phyloP scores from a whole-genome alignment of 2,113 vertebrate species.

The Variabilichromis moorii region DNA sequence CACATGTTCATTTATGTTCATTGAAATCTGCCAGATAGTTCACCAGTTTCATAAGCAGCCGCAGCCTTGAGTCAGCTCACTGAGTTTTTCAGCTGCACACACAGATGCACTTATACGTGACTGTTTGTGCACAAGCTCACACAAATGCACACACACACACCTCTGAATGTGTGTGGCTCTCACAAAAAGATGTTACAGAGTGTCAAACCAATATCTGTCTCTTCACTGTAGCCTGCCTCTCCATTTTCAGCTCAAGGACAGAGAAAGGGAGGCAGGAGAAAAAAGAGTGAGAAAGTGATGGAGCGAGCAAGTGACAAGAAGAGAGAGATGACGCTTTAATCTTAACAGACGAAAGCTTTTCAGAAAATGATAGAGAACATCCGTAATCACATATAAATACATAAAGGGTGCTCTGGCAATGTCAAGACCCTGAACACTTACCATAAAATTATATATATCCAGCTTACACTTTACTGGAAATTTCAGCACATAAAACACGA shows the following conservation, averaged over 20 bases:
- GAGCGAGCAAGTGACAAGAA: background rate
- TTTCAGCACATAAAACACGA: background rate
- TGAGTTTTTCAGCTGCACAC: slow-evolving; percentile 43
- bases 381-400: background rate
- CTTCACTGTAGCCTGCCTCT: slow-evolving; percentile 53
- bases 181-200: slow-evolving; percentile 56
- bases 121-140: background rate
- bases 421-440: background rate
- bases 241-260: slow-evolving; percentile 59
- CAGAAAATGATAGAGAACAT: background rate
- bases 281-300: slow-evolving; percentile 13
- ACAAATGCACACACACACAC: background rate
- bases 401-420: background rate
- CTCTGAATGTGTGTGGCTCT: slow-evolving; percentile 32
- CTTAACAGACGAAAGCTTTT: background rate
- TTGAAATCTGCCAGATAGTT: slow-evolving; percentile 65
- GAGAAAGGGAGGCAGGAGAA: background rate
- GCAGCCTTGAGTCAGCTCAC: slow-evolving; percentile 59
- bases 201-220: slow-evolving; percentile 58
- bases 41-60: slow-evolving; percentile 52
- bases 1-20: slow-evolving; percentile 67
- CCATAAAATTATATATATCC: background rate
- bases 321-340: slow-evolving; percentile 2
- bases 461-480: background rate
- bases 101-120: background rate